Base-by-base conservation (phyloP, 2,113 vertebrate species). In the Muntiacus reevesi region DNA sequence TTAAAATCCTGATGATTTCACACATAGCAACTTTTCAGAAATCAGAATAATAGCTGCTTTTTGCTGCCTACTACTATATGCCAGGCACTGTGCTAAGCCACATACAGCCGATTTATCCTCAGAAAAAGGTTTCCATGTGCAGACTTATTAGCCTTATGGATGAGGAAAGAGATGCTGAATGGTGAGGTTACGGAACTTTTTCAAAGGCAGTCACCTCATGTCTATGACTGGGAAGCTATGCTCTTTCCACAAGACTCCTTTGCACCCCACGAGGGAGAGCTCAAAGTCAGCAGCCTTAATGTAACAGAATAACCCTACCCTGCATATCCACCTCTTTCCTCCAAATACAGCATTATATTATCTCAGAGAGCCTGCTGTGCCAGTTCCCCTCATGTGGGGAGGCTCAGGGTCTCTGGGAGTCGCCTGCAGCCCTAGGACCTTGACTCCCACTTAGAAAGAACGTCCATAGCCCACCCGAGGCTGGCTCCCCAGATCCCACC, bases 281-380 rank as follows among this genome's bases (percentile, higher is more conserved):
- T 59, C 54, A n/a, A 16, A 40, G 33, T n/a, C 52, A 30, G 23
- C 14, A 57, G 23, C 28, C 54, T 28, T 28, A 33, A 83, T 5
- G 14, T 23, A 40, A 79, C 2, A 47, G 50, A 54, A 57, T 43
- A 1, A 4, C 25, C 19, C 43, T 47, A 7, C 10, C 14, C 50
- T 55, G 1, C 3, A n/a, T 28, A 30, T 8, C 64, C 10, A 6
- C 28, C 23, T 71, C 57, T 8, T 27, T 11, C 19, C 67, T 36
- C 17, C 3, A 47, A 23, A 50, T 0, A 47, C 11, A 30, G 36
- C 1, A 0, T 2, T 14, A 47, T 4, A 19, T n/a, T 1, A 3
- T 40, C 25, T 11, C 14, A 2, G 52, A 40, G 40, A 67, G 59
- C 60, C 40, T 15, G 13, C 3, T 28, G 8, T 5, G 59, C 6